Evolutionary conservation across 2,888 invertebrate species (phyloP).

Genomic region (Leptopterna dolabrata): DNA sequence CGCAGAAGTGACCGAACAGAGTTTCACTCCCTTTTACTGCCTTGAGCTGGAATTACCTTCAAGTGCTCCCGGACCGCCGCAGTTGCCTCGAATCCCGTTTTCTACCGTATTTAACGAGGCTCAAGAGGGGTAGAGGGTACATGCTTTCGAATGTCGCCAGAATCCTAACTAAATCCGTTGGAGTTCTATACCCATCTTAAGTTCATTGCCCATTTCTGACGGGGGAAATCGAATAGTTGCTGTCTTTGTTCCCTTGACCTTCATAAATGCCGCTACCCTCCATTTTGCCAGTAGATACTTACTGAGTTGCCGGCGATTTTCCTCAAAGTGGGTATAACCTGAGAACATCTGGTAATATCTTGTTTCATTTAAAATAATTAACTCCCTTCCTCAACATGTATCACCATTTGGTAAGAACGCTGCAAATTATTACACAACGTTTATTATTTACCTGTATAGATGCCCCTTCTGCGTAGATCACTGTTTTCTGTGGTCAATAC

Average conservation of each 20-base stretch:
- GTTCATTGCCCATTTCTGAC: not conserved
- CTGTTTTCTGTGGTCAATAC: too few relatives aligned
- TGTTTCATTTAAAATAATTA: too few relatives aligned
- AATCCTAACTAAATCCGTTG: not conserved
- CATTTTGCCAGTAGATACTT: too few relatives aligned
- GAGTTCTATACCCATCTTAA: not conserved
- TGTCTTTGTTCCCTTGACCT: not conserved
- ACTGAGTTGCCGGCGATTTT: too few relatives aligned
- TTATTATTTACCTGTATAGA: too few relatives aligned
- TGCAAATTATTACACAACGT: too few relatives aligned
- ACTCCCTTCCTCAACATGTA: too few relatives aligned
- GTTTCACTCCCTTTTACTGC: slow-evolving; percentile 23
- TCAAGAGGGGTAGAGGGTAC: not conserved
- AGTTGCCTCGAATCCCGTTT: not conserved
- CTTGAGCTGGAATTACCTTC: not conserved
- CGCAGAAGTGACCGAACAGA: not conserved
- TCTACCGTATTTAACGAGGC: not conserved
- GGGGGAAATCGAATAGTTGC: not conserved
- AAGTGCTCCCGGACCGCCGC: not conserved
- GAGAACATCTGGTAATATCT: too few relatives aligned
- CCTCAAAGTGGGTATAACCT: too few relatives aligned
- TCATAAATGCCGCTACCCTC: too few relatives aligned
- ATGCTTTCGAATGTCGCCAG: not conserved
- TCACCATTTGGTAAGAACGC: too few relatives aligned
- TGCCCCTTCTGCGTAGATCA: too few relatives aligned